Evolutionary conservation across 2,888 invertebrate species (phyloP).

Genomic region (Piscicola geometra): DNA sequence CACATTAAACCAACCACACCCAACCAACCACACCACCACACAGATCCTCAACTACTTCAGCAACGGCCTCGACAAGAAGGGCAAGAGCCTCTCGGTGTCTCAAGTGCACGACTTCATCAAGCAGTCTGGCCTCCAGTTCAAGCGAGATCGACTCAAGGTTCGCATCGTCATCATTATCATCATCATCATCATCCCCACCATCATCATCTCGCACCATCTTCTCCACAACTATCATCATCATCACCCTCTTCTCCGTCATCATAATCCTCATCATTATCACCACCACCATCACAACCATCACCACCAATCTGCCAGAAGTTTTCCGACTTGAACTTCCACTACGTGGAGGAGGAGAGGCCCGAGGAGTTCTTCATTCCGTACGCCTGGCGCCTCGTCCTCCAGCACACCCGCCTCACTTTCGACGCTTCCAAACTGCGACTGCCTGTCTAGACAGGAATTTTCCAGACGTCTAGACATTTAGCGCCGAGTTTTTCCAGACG

Average conservation of each 20-base stretch:
- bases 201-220: not conserved
- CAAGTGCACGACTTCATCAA: slow-evolving; percentile 83
- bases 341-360: slow-evolving; percentile 96
- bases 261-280: not conserved
- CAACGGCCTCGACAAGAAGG: slow-evolving; percentile 60
- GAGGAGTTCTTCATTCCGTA: slow-evolving; percentile 99
- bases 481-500: too few relatives aligned
- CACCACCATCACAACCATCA: not conserved
- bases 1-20: too few relatives aligned
- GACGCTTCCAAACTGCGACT: slow-evolving; percentile 52
- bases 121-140: slow-evolving; percentile 87
- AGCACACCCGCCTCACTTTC: slow-evolving; percentile 60
- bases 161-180: not conserved
- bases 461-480: too few relatives aligned
- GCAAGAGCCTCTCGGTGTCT: slow-evolving; percentile 70
- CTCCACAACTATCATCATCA: not conserved
- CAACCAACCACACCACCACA: slow-evolving; percentile 8
- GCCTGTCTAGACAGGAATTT: slow-evolving; percentile 39
- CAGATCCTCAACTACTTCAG: slow-evolving; percentile 70
- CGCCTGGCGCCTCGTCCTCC: slow-evolving; percentile 83
- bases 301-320: slow-evolving; percentile 80
- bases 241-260: not conserved
- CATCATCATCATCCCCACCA: too few relatives aligned
- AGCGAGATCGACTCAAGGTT: slow-evolving; percentile 85
- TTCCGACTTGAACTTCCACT: slow-evolving; percentile 95